phyloP scores from a whole-genome alignment of 2,888 invertebrate species.

The Drosophila pegasa region DNA sequence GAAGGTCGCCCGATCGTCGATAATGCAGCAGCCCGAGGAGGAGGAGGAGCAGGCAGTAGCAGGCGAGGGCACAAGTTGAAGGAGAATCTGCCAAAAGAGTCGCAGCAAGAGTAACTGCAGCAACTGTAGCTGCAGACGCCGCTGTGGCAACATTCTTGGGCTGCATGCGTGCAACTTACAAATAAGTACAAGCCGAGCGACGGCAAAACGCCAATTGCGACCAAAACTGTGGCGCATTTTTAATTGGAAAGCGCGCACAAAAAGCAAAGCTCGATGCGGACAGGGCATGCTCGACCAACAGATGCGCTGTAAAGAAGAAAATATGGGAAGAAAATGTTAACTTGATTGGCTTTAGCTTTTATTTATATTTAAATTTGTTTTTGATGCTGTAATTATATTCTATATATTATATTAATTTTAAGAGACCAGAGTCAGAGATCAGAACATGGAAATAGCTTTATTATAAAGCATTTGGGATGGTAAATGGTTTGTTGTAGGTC shows the following conservation, averaged over 20 bases:
- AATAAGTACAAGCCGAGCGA: constrained; percentile 70
- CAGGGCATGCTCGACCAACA: neutral
- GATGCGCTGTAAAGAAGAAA: neutral
- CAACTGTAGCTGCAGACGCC: neutral
- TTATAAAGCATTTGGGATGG: too few relatives aligned
- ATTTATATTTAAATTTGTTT: too few relatives aligned
- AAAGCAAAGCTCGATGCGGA: neutral
- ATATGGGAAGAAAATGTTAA: too few relatives aligned
- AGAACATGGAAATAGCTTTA: too few relatives aligned
- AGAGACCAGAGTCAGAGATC: too few relatives aligned
- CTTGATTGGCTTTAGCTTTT: too few relatives aligned
- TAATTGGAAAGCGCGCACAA: constrained; percentile 69
- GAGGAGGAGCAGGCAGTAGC: neutral
- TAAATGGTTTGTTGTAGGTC: too few relatives aligned
- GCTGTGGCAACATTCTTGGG: constrained; percentile 12
- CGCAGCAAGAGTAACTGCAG: constrained; percentile 1
- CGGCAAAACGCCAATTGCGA: constrained; percentile 62
- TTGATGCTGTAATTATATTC: too few relatives aligned
- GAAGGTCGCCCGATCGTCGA: constrained; percentile 21
- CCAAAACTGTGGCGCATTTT: constrained; percentile 65
- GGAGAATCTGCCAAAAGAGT: neutral
- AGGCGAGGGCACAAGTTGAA: neutral
- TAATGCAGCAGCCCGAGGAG: neutral
- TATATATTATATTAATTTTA: too few relatives aligned
- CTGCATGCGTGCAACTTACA: constrained; percentile 74